Evolutionary conservation across 2,113 vertebrate genomes (phyloP), one percentile per base, ranked within the genome.

Genomic region (Phylloscopus whistleri): DNA sequence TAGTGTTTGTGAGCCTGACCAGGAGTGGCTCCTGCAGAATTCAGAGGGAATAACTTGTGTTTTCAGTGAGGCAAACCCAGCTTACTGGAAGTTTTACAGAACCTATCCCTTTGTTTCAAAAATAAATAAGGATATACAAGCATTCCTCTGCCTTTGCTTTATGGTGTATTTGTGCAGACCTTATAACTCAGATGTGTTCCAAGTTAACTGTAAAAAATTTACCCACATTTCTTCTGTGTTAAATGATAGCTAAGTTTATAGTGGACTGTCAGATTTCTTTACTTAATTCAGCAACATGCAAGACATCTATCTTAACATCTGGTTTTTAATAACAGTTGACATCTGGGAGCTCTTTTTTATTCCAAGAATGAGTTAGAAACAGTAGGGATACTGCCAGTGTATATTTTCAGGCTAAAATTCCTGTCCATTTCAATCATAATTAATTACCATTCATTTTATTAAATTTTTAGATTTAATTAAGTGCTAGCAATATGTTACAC

Each of bases 211-310:
- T 84, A 90, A 97, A 98, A 97, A 97, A 97, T 97, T 96, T 94
- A 87, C 80, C 94, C 96, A 82, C 97, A 94, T 96, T 97, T 98
- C 95, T 95, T 63, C 95, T 94, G 78, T 95, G 97, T 97, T 97
- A 98, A 97, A 95, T 96, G 98, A 98, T 98, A 98, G 96, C 98
- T 97, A 80, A 98, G 98, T 98, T 99, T 98, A 98, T 97, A 84
- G 96, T 94, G 92, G 97, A 94, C 97, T 98, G 98, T 98, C 98
- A 98, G 97, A 98, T 98, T 98, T 98, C 97, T 98, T 99, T 98
- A 98, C 96, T 98, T 96, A 97, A 94, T 97, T 98, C 98, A 96
- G 96, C 96, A 96, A 95, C 96, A 77, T 97, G 96, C 83, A 95
- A 97, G 97, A 97, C 81, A 92, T 98, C 89, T 94, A 97, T 98